Percentiles rank a stretch among this genome's conserved stretches.
Evolutionary conservation across 1,140 invertebrate genomes (phyloP).

Genomic region (Apis cerana): DNA sequence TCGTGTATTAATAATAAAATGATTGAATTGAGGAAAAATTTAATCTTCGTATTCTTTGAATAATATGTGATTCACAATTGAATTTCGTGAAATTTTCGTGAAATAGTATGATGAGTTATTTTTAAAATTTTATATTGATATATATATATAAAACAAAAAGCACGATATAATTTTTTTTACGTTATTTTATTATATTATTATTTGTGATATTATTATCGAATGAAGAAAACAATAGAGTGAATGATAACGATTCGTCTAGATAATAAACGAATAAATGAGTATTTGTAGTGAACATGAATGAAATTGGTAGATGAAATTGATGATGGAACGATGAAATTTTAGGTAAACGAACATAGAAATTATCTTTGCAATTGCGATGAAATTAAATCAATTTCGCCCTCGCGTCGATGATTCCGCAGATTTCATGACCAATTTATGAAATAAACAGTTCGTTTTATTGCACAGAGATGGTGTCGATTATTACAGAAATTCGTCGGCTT

Average conservation of each 20-base stretch:
- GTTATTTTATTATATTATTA: not conserved
- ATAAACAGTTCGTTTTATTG: conserved; percentile 32
- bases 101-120: too few relatives aligned
- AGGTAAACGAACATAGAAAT: not conserved
- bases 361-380: not conserved
- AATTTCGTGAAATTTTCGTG: not conserved
- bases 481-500: not conserved
- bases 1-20: not conserved
- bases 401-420: not conserved
- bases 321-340: conserved; percentile 6
- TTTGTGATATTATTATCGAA: not conserved
- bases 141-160: too few relatives aligned
- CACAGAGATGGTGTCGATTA: not conserved
- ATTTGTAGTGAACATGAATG: not conserved
- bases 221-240: too few relatives aligned
- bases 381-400: conserved; percentile 31
- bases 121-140: too few relatives aligned
- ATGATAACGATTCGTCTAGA: not conserved
- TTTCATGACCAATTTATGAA: conserved; percentile 25
- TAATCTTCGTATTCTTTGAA: not conserved
- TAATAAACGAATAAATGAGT: not conserved
- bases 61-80: too few relatives aligned
- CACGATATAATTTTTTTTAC: not conserved
- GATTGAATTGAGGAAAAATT: not conserved
- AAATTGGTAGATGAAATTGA: not conserved